phyloP scores from a whole-genome alignment of 2,888 invertebrate genomes.

The Cantharis rufa region DNA sequence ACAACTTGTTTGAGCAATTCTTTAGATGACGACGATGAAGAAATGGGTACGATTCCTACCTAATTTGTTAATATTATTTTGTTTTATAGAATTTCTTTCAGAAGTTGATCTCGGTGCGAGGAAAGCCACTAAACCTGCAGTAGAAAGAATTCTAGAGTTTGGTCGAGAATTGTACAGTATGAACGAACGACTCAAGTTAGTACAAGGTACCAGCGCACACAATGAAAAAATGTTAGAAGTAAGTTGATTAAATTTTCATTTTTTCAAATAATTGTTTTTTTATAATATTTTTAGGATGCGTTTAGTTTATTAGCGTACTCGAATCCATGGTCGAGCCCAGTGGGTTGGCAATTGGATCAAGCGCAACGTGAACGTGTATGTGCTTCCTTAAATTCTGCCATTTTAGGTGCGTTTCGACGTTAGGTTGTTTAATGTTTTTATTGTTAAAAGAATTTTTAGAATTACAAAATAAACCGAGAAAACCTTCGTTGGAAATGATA shows the following conservation, averaged over 20 bases:
- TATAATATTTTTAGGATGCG: constrained; percentile 73
- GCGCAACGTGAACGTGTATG: constrained; percentile 92
- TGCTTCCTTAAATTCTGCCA: constrained; percentile 95
- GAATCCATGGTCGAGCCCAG: constrained; percentile 96
- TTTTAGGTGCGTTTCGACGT: constrained; percentile 72
- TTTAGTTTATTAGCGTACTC: constrained; percentile 97
- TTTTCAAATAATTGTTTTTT: too few relatives aligned
- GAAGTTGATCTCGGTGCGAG: constrained; percentile 54
- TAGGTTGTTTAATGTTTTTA: not conserved
- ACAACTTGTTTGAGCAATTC: constrained; percentile 41
- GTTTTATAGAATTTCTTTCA: constrained; percentile 45
- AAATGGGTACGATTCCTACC: constrained; percentile 67
- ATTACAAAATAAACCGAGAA: constrained; percentile 86
- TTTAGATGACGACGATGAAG: constrained; percentile 71
- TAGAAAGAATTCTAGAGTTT: constrained; percentile 92
- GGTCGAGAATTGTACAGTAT: constrained; percentile 92
- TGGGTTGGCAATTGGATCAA: constrained; percentile 95
- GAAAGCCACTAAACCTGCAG: constrained; percentile 71
- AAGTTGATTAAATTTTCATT: constrained; percentile 34
- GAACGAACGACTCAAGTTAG: constrained; percentile 81
- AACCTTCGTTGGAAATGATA: constrained; percentile 91
- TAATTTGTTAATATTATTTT: constrained; percentile 8
- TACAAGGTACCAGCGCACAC: constrained; percentile 77
- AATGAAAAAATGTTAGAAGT: constrained; percentile 94
- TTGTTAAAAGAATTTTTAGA: constrained; percentile 65